These are phyloP conservation scores for Oasisia sp. DNA, from an alignment of 2,888 invertebrate genomes.

Conservation along the genomic window DNA sequence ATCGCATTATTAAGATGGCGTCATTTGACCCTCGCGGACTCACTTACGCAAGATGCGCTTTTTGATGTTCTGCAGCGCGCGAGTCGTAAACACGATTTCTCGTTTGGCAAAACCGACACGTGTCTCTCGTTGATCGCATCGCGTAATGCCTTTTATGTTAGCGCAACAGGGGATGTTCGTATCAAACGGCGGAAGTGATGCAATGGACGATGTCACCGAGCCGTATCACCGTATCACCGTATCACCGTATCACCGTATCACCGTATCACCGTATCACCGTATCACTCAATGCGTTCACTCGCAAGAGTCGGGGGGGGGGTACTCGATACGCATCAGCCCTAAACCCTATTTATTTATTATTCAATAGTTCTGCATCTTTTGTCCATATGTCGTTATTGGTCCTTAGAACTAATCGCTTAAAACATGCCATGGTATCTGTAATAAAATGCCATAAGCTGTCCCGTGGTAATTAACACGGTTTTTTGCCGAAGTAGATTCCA, in stretches of 20 bases:
- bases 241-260: no score
- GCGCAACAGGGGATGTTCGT: background rate
- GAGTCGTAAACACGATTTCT: background rate
- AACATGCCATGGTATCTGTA: no score
- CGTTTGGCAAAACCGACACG: background rate
- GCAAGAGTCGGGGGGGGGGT: background rate
- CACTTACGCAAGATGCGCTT: background rate
- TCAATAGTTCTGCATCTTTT: background rate
- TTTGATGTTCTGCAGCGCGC: background rate
- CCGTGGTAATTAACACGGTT: no score
- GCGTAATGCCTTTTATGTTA: background rate
- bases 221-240: background rate
- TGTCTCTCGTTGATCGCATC: background rate
- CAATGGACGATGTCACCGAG: background rate
- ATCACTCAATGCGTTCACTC: background rate
- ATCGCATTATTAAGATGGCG: background rate
- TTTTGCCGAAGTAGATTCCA: no score
- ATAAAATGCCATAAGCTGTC: no score
- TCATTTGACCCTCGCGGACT: background rate
- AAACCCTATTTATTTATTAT: background rate
- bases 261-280: background rate
- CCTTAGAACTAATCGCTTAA: no score
- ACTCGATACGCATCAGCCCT: background rate
- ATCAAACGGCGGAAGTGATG: background rate
- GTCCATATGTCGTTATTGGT: background rate